Conservation (phyloP, 2,113 vertebrate species). For the Mirza zaza region DNA sequence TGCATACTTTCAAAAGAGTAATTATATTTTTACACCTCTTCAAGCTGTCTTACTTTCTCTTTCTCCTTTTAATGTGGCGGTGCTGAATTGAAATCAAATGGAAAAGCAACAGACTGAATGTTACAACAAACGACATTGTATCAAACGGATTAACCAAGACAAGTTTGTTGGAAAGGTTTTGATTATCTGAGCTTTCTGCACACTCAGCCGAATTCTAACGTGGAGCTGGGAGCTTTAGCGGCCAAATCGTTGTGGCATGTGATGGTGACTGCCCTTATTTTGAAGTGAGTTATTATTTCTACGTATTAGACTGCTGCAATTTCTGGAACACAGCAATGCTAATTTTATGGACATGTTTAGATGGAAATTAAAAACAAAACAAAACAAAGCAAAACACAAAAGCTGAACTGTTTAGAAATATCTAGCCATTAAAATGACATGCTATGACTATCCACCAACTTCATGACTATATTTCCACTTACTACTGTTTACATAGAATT, state of each 20-base stretch:
- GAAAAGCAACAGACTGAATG: slow-evolving; percentile 29
- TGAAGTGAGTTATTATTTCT: slow-evolving; percentile 28
- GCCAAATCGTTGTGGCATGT: neutral
- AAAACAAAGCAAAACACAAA: neutral
- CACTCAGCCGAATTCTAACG: neutral
- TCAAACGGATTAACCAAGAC: slow-evolving; percentile 17
- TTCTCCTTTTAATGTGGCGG: slow-evolving; percentile 1
- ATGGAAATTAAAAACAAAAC: neutral
- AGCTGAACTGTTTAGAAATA: neutral
- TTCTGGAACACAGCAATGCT: neutral
- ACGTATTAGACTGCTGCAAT: neutral
- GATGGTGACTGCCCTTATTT: neutral
- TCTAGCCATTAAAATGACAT: neutral
- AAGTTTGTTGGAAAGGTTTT: neutral
- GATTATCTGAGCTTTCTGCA: neutral
- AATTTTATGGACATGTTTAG: neutral
- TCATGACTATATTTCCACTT: neutral
- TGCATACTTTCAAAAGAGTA: slow-evolving; percentile 39
- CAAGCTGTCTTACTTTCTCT: slow-evolving; percentile 32
- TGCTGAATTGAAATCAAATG: slow-evolving; percentile 46
- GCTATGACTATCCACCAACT: neutral
- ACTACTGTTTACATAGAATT: neutral
- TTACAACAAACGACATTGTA: neutral
- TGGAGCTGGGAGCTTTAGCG: neutral
- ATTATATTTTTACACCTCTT: slow-evolving; percentile 52